phyloP scores from a whole-genome alignment of 2,888 invertebrate species.

The Lasioglossum oenotherae region DNA sequence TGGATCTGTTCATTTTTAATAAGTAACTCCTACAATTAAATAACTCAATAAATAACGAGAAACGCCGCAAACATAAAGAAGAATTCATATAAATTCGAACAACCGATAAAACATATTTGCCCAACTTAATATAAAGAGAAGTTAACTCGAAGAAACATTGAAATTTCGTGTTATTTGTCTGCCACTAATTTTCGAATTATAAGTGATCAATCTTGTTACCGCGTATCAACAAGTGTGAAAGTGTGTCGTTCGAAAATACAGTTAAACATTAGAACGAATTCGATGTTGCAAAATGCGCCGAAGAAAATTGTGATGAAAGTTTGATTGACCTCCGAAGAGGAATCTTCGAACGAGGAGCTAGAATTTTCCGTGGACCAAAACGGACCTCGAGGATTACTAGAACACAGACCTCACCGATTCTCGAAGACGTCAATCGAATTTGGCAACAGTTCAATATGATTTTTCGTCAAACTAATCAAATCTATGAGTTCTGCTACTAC shows the following conservation, averaged over 20 bases:
- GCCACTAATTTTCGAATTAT: background rate
- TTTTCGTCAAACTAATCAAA: conserved; percentile 50
- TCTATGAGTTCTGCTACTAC: background rate
- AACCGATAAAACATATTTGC: background rate
- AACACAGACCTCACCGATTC: conserved; percentile 29
- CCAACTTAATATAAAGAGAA: background rate
- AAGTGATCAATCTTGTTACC: background rate
- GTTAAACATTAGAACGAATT: background rate
- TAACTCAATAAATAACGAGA: background rate
- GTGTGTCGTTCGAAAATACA: background rate
- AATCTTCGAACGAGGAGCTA: background rate
- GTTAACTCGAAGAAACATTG: background rate
- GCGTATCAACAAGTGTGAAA: background rate
- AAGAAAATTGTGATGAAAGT: background rate
- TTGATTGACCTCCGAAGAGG: background rate
- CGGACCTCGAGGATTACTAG: conserved; percentile 13
- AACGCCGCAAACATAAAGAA: background rate
- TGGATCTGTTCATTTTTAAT: background rate
- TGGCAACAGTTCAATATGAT: conserved; percentile 42
- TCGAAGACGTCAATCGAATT: conserved; percentile 27
- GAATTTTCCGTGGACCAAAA: background rate
- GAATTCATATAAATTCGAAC: background rate
- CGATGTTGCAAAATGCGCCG: background rate
- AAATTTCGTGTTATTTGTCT: background rate
- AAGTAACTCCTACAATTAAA: background rate